Base-by-base conservation (phyloP, 35 echinoderm and acorn worm species). In the Apostichopus parvimensis region DNA sequence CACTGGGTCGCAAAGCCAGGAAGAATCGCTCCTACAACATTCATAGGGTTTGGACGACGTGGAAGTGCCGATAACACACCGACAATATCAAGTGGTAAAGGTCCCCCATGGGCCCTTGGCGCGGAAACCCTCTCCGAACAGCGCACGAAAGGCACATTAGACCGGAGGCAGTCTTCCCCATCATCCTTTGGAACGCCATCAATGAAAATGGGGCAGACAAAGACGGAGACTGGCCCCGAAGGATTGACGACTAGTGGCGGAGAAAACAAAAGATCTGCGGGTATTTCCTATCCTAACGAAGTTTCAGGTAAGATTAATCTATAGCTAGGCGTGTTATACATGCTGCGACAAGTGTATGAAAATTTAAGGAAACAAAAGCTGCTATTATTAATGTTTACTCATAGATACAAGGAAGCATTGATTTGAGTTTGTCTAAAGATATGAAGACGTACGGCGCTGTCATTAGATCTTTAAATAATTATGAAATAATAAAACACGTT, bases 1-100 rank as follows among this genome's bases (percentile, higher is more conserved):
- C 95, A 94, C 71, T 97, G 95, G 95, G 95, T 97, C 13, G 93
- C 93, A 61, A 97, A 94, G 83, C 93, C 93, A 90, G 92, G 87
- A 84, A 73, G 57, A 91, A 94, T 91, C 61, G 87, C 87, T 61
- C 84, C 93, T 34, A 90, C 68, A n/a, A 59, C 78, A 71, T 91
- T 83, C 66, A 77, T 73, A 77, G 87, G 82, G 68, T 91, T 73
- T 64, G 83, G 91, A 24, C 90, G 91, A 7, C 77, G 91, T 79
- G 91, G 90, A 66, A 97, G 93, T 83, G 87, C 93, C 17, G 93
- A 94, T 79, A 94, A 84, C 55, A 91, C 76, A n/a, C 66, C 53
- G 1, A 79, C 71, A 2, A 53, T 78, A 11, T 71, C 57, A 24
- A 68, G 86, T 71, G 86, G 86, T 23, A 91, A 77, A 66, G 89